A percentile compares a stretch with the other conserved stretches of the same genome.
Conservation (phyloP, 2,888 invertebrate genomes). For the Iphiclides podalirius region DNA sequence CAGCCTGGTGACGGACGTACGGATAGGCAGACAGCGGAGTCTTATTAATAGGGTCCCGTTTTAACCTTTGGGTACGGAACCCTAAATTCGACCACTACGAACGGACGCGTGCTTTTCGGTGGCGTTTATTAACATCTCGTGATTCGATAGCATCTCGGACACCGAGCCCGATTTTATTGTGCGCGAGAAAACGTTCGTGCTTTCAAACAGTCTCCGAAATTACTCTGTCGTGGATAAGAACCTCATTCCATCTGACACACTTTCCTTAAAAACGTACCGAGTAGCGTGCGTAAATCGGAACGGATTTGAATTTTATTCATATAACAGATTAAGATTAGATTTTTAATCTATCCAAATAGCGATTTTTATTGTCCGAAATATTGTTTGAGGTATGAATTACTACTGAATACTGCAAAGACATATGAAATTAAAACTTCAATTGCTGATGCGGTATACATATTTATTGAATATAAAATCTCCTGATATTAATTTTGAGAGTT, state of each 20-base stretch:
- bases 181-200: conserved; percentile 36
- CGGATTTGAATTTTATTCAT: neutral
- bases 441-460: too few species aligned
- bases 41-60: neutral
- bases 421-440: too few species aligned
- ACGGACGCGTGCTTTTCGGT: conserved; percentile 8
- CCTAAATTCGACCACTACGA: too few species aligned
- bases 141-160: conserved; percentile 18
- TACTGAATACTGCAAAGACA: too few species aligned
- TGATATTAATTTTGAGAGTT: too few species aligned
- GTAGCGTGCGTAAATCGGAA: conserved; percentile 16
- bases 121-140: conserved; percentile 17
- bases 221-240: conserved; percentile 40
- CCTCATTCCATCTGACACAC: conserved; percentile 57
- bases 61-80: too few species aligned
- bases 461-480: too few species aligned
- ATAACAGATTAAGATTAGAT: conserved; percentile 27
- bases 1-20: too few species aligned
- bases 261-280: conserved; percentile 52
- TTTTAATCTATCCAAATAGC: neutral
- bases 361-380: neutral
- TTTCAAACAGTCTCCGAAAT: conserved; percentile 50
- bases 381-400: neutral
- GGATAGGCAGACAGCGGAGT: too few species aligned
- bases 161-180: conserved; percentile 12